These are phyloP conservation scores for Disparrhopalites patrizii DNA, from an alignment of 2,888 invertebrate species.

Conservation along the genomic window DNA sequence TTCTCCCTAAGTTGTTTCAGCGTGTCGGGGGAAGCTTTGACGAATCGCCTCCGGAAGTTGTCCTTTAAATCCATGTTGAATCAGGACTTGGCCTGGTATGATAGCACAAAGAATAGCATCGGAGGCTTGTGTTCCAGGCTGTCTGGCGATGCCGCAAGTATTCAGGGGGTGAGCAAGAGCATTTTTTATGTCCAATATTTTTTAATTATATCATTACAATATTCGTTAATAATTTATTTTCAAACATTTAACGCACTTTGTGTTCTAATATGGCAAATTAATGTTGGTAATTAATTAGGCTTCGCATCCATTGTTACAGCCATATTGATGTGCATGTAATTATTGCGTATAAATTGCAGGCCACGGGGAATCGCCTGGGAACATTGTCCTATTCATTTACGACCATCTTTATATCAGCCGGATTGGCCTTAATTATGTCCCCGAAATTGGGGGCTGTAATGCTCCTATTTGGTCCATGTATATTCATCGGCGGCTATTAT, in stretches of 20 bases:
- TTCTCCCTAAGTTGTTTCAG: constrained; percentile 66
- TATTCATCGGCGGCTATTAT: constrained; percentile 53
- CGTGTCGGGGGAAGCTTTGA: constrained; percentile 73
- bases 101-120: constrained; percentile 66
- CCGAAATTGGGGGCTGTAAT: constrained; percentile 72
- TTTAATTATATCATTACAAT: too few species aligned
- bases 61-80: constrained; percentile 65
- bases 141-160: constrained; percentile 70
- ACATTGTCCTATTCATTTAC: constrained; percentile 69
- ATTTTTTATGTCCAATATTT: too few species aligned
- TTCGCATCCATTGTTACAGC: too few species aligned
- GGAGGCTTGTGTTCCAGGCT: constrained; percentile 71
- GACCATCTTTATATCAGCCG: constrained; percentile 64
- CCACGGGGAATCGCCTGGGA: constrained; percentile 63
- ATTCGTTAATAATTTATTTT: background rate
- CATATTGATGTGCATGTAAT: too few species aligned
- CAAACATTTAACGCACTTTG: background rate
- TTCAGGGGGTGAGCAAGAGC: constrained; percentile 63
- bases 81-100: constrained; percentile 63
- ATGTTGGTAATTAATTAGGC: too few species aligned
- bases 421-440: constrained; percentile 65
- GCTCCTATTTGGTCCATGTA: constrained; percentile 67
- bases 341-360: constrained; percentile 32
- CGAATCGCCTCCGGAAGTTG: constrained; percentile 64
- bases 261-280: background rate